Evolutionary conservation across 2,888 invertebrate genomes (phyloP), one percentile per base, ranked within the genome.

Genomic region (Allophyes oxyacanthae): DNA sequence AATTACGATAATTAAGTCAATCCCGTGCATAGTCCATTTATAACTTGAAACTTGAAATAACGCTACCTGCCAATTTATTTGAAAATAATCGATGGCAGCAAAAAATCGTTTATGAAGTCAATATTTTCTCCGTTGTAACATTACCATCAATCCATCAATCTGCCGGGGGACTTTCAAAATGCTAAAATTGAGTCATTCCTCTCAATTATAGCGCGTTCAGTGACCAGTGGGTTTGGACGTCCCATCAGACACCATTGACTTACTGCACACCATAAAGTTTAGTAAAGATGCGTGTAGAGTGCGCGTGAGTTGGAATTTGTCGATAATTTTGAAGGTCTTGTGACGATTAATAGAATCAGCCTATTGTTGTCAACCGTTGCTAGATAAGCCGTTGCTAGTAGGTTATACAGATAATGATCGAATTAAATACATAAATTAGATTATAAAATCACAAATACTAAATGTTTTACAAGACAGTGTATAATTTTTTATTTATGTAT

Each of bases 121-220:
- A 72, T 75, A 60, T 75, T 75, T 72, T 75, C 76, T 66, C 55
- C 61, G 37, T 37, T 40, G 50, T 37, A 52, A 66, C 59, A 78
- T 79, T 75, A 82, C 54, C 64, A 74, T 75, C 70, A 79, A 84
- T 79, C 77, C 78, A 87, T 86, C 85, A 87, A 85, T 73, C 72
- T 82, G 74, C 75, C 77, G 33, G 69, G 42, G 63, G 61, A 64
- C 71, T 74, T 75, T 65, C 51, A 77, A 80, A 79, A 77, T 82
- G 72, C 74, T 77, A 77, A 81, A 84, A 86, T 85, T 84, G 79
- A 87, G 82, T 79, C 81, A 85, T 87, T 83, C 67, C 66, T 79
- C 74, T 74, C 74, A 76, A 82, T 84, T 75, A 82, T 58, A 38
- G 53, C 50, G 45, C 57, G 61, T 72, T 62, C 74, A 64, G 64